Evolutionary conservation across 92 coral and sea anemone species (phyloP), one percentile per base, ranked within the genome.

Genomic region (Porites lobata): DNA sequence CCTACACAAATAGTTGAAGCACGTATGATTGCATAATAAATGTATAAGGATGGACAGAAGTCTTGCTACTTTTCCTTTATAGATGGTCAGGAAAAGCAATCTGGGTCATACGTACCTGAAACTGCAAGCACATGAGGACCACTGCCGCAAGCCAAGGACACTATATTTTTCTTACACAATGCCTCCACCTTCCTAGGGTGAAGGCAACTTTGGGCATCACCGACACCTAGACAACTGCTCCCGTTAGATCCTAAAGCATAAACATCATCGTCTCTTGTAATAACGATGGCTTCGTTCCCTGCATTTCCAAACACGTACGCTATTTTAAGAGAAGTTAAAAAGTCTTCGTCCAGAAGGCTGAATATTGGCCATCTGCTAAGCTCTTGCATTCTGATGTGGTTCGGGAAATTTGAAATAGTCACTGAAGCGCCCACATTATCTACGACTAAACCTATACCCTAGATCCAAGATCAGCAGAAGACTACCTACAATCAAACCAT

Each of bases 221-320:
- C 91, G 26, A 94, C 93, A 8, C 95, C 99, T 12, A 96, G 87
- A 81, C 99, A 96, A 75, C 95, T 89, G 82, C 97, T 96, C n/a
- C 93, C 90, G 51, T 96, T 96, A 7, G 98, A 87, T 50, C 99
- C 99, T 58, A 96, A 51, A 7, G 95, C 96, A 66, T 77, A 96
- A 62, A 96, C 94, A 29, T 96, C 94, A 74, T 96, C 99, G 32
- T 88, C 93, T 58, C 85, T 64, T 8, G 99, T 96, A 77, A 96
- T 75, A 65, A 92, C 94, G 9, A 96, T 82, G 38, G 98, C 98
- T 89, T 96, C 99, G 68, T 96, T 96, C 13, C 99, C 99, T 20
- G 94, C 92, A 66, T 91, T 87, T 75, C 99, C 99, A 89, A 94
- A 96, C 17, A 96, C 98, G 80, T 94, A 96, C n/a, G 97, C 96